Percentiles rank a stretch among this genome's conserved stretches.
Evolutionary conservation across 64 coral and sea anemone species (phyloP).

Genomic region (Montipora capricornis): DNA sequence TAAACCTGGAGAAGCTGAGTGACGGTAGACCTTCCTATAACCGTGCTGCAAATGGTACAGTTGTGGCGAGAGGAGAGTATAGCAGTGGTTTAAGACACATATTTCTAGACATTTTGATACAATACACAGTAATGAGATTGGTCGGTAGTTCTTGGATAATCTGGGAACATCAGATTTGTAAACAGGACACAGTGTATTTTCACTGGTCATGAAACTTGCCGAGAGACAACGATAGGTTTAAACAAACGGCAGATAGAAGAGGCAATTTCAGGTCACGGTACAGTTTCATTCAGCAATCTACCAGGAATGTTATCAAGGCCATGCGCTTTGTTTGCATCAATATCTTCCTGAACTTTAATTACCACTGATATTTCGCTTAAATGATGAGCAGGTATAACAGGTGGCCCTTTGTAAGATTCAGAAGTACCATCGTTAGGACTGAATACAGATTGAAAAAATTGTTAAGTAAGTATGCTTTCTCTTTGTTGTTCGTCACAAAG

Average conservation of each 20-base stretch:
- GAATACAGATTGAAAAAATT: too few relatives aligned
- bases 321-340: slow-evolving; percentile 39
- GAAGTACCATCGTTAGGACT: too few relatives aligned
- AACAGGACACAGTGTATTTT: slow-evolving; percentile 49
- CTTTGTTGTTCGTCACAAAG: slow-evolving; percentile 5
- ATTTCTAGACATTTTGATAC: too few relatives aligned
- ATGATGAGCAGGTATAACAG: too few relatives aligned
- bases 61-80: not conserved
- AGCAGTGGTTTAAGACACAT: too few relatives aligned
- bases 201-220: slow-evolving; percentile 46
- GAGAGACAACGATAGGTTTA: slow-evolving; percentile 24
- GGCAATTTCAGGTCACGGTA: too few relatives aligned
- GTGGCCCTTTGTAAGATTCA: too few relatives aligned
- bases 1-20: not conserved
- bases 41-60: slow-evolving; percentile 56
- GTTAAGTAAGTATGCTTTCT: too few relatives aligned
- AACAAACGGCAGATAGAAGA: slow-evolving; percentile 33
- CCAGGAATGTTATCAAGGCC: not conserved
- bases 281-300: not conserved
- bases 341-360: slow-evolving; percentile 22
- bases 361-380: slow-evolving; percentile 20
- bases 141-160: slow-evolving; percentile 26
- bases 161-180: slow-evolving; percentile 38
- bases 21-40: slow-evolving; percentile 67
- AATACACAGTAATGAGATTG: slow-evolving; percentile 2